Conservation (phyloP, 2,888 invertebrate genomes). For the Notocelia uddmanniana region DNA sequence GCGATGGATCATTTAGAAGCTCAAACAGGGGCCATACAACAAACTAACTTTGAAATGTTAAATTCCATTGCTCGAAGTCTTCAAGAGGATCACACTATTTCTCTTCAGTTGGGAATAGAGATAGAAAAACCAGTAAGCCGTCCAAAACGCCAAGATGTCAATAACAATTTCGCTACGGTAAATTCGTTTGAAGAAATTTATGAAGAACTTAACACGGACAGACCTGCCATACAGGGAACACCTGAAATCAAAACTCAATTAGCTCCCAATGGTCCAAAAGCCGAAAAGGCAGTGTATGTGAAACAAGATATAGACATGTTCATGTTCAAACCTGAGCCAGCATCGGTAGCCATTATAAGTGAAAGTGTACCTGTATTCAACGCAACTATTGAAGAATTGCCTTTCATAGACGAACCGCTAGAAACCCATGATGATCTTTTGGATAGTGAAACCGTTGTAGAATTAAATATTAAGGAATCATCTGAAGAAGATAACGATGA, state of each 20-base stretch:
- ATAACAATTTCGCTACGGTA: slow-evolving; percentile 70
- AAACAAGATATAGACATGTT: slow-evolving; percentile 59
- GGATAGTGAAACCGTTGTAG: slow-evolving; percentile 22
- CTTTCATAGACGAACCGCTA: slow-evolving; percentile 32
- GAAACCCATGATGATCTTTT: slow-evolving; percentile 23
- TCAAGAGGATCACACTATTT: slow-evolving; percentile 72
- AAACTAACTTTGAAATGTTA: slow-evolving; percentile 76
- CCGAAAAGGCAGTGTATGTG: slow-evolving; percentile 41
- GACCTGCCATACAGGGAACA: not conserved
- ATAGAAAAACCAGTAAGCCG: slow-evolving; percentile 45
- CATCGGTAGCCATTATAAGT: slow-evolving; percentile 59
- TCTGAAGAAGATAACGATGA: slow-evolving; percentile 36
- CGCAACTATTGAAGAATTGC: slow-evolving; percentile 57
- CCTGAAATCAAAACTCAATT: not conserved
- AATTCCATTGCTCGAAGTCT: slow-evolving; percentile 79
- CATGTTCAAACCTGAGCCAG: slow-evolving; percentile 53
- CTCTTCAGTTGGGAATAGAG: slow-evolving; percentile 56
- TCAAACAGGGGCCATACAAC: slow-evolving; percentile 72
- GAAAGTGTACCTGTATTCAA: slow-evolving; percentile 60
- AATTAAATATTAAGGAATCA: slow-evolving; percentile 39
- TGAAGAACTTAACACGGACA: slow-evolving; percentile 57
- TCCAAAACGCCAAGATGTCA: slow-evolving; percentile 62
- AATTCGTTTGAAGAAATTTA: slow-evolving; percentile 81
- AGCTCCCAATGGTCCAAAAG: slow-evolving; percentile 16
- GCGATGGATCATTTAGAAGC: slow-evolving; percentile 78